Evolutionary conservation across 2,797 vertebrate genomes (phyloP), one percentile per base, ranked within the genome.

Genomic region (Coracias cyanogaster): DNA sequence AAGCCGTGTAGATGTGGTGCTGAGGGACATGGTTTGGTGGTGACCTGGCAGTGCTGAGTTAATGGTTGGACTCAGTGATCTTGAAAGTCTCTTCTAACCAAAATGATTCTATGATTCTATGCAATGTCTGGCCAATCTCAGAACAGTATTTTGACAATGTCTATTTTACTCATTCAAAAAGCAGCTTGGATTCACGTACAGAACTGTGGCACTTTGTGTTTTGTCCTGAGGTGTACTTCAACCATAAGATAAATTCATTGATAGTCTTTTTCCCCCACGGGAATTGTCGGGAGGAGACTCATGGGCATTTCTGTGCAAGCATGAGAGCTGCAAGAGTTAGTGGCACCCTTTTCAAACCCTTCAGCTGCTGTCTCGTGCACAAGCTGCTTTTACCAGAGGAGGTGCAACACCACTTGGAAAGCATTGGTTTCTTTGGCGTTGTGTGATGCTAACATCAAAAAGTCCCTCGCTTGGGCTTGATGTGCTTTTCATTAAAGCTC

Each of bases 401-500:
- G 79, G n/a, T 89, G 46, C 21, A 66, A 45, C 70, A 46, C 49
- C 33, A 7, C 73, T 79, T 88, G 57, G 57, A 76, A 94, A 73
- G 61, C 60, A 6, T 51, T 85, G 78, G 24, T 72, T 91, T 85
- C 65, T 94, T 66, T 60, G 52, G 80, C 9, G 89, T 92, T 85
- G 43, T 78, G 78, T 54, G 39, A 52, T 86, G 72, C 62, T 92
- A 70, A 86, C 65, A 69, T 92, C 86, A 92, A 90, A 89, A 97
- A 93, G 87, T 88, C 69, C 82, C 39, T 72, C 15, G 0, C 43
- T 89, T 55, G 20, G 78, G 55, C 31, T 87, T 89, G 82, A 83
- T 93, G 80, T 86, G 93, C 62, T 96, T 96, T 92, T 93, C 84
- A 88, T 92, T 95, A 94, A 84, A 93, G 60, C 80, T 89, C 31